Conservation (phyloP, 1,140 invertebrate species). For the Globodera ellingtonae region DNA sequence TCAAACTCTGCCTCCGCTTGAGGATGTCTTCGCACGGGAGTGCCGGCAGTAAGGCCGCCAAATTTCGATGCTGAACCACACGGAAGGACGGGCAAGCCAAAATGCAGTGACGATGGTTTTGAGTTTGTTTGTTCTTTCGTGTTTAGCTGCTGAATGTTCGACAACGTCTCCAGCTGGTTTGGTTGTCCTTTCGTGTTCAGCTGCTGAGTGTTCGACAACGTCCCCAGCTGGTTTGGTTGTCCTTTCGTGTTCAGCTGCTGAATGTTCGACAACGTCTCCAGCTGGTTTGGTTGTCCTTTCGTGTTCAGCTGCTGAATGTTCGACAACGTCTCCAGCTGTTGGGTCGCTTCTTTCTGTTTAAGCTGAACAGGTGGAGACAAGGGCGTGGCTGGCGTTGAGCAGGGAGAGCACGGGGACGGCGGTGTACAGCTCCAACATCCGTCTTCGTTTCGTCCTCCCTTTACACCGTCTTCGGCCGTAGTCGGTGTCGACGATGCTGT, state of each 20-base stretch:
- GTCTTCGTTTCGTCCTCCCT: background rate
- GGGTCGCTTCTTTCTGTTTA: background rate
- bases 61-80: background rate
- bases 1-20: background rate
- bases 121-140: background rate
- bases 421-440: slow-evolving; percentile 12
- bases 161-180: background rate
- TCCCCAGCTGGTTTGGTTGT: background rate
- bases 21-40: background rate
- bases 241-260: too few relatives aligned
- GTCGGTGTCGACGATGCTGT: background rate
- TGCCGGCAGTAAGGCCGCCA: background rate
- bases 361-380: background rate
- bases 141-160: too few relatives aligned
- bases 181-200: too few relatives aligned
- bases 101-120: background rate
- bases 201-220: too few relatives aligned
- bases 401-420: background rate
- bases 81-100: background rate
- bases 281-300: background rate
- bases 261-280: too few relatives aligned
- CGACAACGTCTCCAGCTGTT: background rate
- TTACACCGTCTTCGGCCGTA: background rate
- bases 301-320: too few relatives aligned
- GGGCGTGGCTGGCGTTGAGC: background rate